Base-by-base conservation (phyloP, 2,113 vertebrate genomes). In the Ascaphus truei region DNA sequence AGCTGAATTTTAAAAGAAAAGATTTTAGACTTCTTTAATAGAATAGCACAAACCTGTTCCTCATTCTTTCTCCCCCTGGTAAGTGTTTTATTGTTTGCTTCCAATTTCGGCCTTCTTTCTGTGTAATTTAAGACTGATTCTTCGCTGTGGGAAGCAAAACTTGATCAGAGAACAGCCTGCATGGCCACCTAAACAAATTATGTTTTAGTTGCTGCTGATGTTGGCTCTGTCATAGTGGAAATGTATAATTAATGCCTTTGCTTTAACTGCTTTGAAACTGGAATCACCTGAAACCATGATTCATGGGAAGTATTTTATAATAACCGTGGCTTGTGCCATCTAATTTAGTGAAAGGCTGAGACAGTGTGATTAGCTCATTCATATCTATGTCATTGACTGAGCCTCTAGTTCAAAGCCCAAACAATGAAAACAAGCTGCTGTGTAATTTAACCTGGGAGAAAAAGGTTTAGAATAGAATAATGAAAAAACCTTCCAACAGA, bases 81-180 rank as follows among this genome's bases (percentile, higher is more conserved):
- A 84, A 76, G 65, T 61, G 51, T 73, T 74, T 84, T 76, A 81
- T 80, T 84, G 72, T 85, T 84, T 78, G 71, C 67, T 77, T 86
- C 74, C 73, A 82, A 83, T 86, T 75, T 83, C 59, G 77, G 75
- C 76, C 72, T 80, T 73, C 78, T 84, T 88, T 69, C 81, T 83
- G 34, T 84, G 84, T 85, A 88, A 90, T 84, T 82, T 80, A 85
- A 86, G 82, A 84, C 79, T 72, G 81, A 90, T 86, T 78, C 73
- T 68, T 88, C 83, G 75, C 81, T 76, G 73, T 84, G 82, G 85
- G 84, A 85, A 86, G 77, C 53, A 83, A 80, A 86, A 87, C 76
- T 82, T 83, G 83, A 83, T 84, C 80, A 84, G 83, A 86, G 81
- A 81, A 80, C 80, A 86, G 79, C 77, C 80, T 79, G 76, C 74